Base-by-base conservation (phyloP, 2,888 invertebrate genomes). In the Mellilla xanthometata region DNA sequence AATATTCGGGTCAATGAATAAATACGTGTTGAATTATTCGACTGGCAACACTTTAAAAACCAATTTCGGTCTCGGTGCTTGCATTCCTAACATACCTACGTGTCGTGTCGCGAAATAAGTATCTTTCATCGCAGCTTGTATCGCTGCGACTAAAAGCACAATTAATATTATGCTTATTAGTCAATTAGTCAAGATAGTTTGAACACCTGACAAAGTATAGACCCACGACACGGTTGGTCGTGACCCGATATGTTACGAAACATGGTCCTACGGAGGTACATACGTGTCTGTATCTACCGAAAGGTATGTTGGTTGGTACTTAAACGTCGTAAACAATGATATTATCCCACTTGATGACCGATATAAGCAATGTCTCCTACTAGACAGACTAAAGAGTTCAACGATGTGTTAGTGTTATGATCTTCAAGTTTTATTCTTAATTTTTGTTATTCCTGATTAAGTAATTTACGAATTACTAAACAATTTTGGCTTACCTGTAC, bases 121-220 rank as follows among this genome's bases (percentile, higher is more conserved):
- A 30, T 26, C 10, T 30, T 44, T 39, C 27, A 24, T 34, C 33
- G 26, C 11, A n/a, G 26, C 29, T 24, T 32, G 33, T 29, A 13
- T 5, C 10, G 9, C 33, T 31, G 30, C 8, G n/a, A 11, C 19
- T 30, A 39, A 35, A 40, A 27, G 39, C 31, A 23, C 53, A 46
- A 46, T 46, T 40, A 40, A 46, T 40, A 40, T 32, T 65, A 56
- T 49, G 39, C 56, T 56, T 64, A 65, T 68, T 62, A 58, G 58
- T 61, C 62, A 64, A 67, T 65, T 66, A 62, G 60, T 58, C 61
- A 38, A 44, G 31, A 39, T 40, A 35, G 35, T 51, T 40, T 40
- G 44, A 44, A 38, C 50, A 50, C 50, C 38, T 49, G 55, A 48
- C 48, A 49, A 34, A 45, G 40, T 46, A 40, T 31, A 40, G 39